A percentile compares a stretch with the other conserved stretches of the same genome.
phyloP scores from a whole-genome alignment of 2,888 invertebrate species.

The Volucella inanis region DNA sequence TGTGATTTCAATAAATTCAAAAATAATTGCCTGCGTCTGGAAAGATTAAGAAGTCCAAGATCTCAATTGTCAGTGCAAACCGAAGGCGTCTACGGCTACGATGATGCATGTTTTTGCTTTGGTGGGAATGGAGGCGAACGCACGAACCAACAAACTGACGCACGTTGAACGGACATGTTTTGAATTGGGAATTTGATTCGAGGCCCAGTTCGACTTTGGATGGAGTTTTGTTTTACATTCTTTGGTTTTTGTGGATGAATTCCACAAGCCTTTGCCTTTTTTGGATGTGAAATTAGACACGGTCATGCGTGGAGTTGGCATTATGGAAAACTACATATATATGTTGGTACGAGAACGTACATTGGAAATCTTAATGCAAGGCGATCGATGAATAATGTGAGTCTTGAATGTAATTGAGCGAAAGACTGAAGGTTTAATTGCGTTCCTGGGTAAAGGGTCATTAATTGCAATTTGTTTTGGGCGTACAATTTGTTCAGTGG shows the following conservation, averaged over 20 bases:
- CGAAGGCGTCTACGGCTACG: constrained; percentile 24
- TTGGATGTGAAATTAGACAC: constrained; percentile 71
- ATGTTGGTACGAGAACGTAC: not conserved
- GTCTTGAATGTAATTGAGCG: constrained; percentile 35
- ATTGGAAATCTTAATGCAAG: constrained; percentile 34
- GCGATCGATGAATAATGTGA: constrained; percentile 59
- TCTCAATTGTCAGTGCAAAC: constrained; percentile 50
- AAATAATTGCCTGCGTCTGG: constrained; percentile 53
- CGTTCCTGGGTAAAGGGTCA: constrained; percentile 64
- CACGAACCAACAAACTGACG: not conserved
- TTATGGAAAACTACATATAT: not conserved
- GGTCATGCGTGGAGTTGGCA: constrained; percentile 57
- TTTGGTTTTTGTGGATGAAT: constrained; percentile 33
- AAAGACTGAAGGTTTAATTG: constrained; percentile 57
- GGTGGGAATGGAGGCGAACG: constrained; percentile 25
- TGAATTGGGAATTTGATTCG: constrained; percentile 54
- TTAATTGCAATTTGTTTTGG: constrained; percentile 59
- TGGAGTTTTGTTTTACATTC: constrained; percentile 9
- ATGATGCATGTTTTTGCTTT: constrained; percentile 45
- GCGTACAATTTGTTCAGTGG: constrained; percentile 27
- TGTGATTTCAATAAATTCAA: constrained; percentile 63
- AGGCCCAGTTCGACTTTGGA: constrained; percentile 15
- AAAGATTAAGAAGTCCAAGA: constrained; percentile 65
- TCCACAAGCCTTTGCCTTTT: constrained; percentile 60
- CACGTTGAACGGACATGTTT: constrained; percentile 51